phyloP scores from a whole-genome alignment of 1,140 invertebrate genomes.

The Eumeta japonica region DNA sequence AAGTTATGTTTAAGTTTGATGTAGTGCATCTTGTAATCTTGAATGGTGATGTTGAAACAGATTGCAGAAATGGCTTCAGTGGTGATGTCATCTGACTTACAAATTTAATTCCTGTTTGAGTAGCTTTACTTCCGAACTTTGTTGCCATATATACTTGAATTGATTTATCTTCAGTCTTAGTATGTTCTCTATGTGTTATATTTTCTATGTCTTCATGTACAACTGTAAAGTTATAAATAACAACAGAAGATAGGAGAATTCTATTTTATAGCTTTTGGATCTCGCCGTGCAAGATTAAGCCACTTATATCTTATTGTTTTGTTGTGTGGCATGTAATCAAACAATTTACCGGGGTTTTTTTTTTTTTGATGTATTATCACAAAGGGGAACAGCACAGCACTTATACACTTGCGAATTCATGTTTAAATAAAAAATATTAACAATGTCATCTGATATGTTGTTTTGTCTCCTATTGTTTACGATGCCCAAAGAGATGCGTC shows the following conservation, averaged over 20 bases:
- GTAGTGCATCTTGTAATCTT: constrained; percentile 6
- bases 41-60: constrained; percentile 14
- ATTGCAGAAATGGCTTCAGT: constrained; percentile 6
- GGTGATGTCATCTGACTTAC: constrained; percentile 12
- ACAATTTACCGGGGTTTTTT: constrained; percentile 11
- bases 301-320: too few species aligned
- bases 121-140: constrained; percentile 6
- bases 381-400: constrained; percentile 12
- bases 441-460: too few species aligned
- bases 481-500: too few species aligned
- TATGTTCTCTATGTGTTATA: constrained; percentile 1
- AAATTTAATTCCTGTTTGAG: constrained; percentile 5
- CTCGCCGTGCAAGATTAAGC: too few species aligned
- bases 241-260: too few species aligned
- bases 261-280: constrained; percentile 4
- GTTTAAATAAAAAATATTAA: too few species aligned
- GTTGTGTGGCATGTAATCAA: too few species aligned
- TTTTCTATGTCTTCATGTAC: too few species aligned
- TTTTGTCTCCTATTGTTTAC: too few species aligned
- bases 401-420: too few species aligned
- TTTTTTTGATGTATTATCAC: constrained; percentile 12
- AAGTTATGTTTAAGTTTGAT: constrained; percentile 5
- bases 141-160: constrained; percentile 7
- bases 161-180: constrained; percentile 3
- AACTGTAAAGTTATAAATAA: too few species aligned